A percentile compares a stretch with the other conserved stretches of the same genome.
These are phyloP conservation scores for Schizaphis graminum DNA, from an alignment of 2,888 invertebrate species.

Conservation along the genomic window DNA sequence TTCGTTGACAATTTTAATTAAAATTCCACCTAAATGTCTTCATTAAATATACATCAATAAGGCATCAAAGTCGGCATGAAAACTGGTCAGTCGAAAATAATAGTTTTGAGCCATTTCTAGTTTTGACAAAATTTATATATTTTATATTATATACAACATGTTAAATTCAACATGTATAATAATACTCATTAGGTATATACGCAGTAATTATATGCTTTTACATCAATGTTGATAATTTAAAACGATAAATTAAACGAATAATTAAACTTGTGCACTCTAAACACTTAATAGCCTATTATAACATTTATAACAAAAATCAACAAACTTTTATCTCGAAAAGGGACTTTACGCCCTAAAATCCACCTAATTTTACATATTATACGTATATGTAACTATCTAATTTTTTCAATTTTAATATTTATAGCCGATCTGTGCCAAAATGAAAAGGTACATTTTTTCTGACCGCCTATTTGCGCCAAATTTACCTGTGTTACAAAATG, in stretches of 20 bases:
- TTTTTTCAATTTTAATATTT: no score
- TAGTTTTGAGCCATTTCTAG: background rate
- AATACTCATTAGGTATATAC: background rate
- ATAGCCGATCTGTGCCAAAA: no score
- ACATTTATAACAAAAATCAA: background rate
- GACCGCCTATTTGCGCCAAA: no score
- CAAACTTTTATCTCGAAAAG: background rate
- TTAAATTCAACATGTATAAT: background rate
- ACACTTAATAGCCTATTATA: conserved; percentile 14
- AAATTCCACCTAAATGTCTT: background rate
- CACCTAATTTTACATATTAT: background rate
- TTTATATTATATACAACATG: background rate
- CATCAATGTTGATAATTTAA: background rate
- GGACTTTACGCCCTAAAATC: background rate
- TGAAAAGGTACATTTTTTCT: no score
- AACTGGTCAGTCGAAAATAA: background rate
- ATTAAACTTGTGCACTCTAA: background rate
- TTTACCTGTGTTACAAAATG: no score
- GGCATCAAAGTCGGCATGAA: conserved; percentile 7
- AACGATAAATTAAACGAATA: no score
- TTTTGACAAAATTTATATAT: background rate
- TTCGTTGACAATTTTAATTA: background rate
- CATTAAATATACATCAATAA: conserved; percentile 39
- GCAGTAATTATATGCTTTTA: background rate
- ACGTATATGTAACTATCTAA: background rate